phyloP scores from a whole-genome alignment of 1,140 invertebrate species.

The Drosophila nasuta region DNA sequence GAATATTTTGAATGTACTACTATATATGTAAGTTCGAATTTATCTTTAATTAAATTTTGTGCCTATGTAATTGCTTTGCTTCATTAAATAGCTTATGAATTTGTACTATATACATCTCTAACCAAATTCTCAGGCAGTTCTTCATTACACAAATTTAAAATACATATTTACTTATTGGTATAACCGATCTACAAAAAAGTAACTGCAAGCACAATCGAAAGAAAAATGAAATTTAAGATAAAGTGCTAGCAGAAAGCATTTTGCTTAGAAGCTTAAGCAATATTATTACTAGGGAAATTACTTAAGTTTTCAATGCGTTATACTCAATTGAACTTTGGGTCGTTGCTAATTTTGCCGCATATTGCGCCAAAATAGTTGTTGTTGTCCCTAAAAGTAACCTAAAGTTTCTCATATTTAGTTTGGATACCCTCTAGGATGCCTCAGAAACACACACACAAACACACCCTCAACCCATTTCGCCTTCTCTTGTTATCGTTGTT shows the following conservation, averaged over 20 bases:
- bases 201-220: conserved; percentile 51
- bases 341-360: conserved; percentile 77
- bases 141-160: conserved; percentile 52
- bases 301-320: conserved; percentile 82
- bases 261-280: conserved; percentile 27
- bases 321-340: conserved; percentile 80
- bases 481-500: conserved; percentile 54
- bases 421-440: background rate
- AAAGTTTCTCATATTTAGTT: conserved; percentile 32
- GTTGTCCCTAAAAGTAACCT: conserved; percentile 59
- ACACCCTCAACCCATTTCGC: background rate
- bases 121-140: conserved; percentile 60
- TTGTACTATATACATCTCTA: conserved; percentile 12
- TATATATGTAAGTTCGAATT: no score
- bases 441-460: background rate
- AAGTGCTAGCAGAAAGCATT: conserved; percentile 25
- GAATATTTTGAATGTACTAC: no score
- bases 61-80: conserved; percentile 75
- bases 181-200: no score
- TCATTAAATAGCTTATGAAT: conserved; percentile 80
- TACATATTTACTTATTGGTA: conserved; percentile 42
- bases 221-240: background rate
- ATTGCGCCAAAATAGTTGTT: conserved; percentile 63
- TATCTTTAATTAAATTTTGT: conserved; percentile 27
- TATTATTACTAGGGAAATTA: conserved; percentile 62